Percentiles rank a stretch among this genome's conserved stretches.
Conservation (phyloP, 1,140 invertebrate genomes). For the Bicyclus anynana region DNA sequence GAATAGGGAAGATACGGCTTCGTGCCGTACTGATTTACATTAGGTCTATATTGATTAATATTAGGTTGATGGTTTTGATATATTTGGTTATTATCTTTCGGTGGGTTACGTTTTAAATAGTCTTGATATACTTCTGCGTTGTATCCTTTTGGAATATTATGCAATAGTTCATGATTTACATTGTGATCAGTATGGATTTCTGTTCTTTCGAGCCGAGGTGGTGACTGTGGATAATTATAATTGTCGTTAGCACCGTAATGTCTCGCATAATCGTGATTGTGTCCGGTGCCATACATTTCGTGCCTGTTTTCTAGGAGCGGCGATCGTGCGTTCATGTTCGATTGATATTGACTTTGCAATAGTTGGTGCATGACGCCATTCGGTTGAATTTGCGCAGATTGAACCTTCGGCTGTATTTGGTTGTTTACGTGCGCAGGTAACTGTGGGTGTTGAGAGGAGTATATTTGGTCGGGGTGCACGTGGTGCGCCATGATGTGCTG, state of each 20-base stretch:
- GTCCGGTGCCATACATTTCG: slow-evolving; percentile 70
- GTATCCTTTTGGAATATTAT: slow-evolving; percentile 71
- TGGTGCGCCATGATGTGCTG: slow-evolving; percentile 71
- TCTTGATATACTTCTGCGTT: slow-evolving; percentile 75
- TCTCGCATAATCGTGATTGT: slow-evolving; percentile 66
- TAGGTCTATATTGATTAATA: slow-evolving; percentile 49
- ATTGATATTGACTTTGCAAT: slow-evolving; percentile 66
- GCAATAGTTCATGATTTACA: slow-evolving; percentile 62
- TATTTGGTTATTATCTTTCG: slow-evolving; percentile 76
- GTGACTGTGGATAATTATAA: slow-evolving; percentile 66
- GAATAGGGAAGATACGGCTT: slow-evolving; percentile 72
- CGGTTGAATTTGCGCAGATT: slow-evolving; percentile 73
- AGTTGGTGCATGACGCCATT: slow-evolving; percentile 72
- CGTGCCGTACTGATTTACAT: slow-evolving; percentile 64
- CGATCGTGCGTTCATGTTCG: slow-evolving; percentile 69
- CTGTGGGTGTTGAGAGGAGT: slow-evolving; percentile 59
- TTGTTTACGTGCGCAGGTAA: slow-evolving; percentile 62
- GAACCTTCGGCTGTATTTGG: too few relatives aligned
- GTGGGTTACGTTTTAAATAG: slow-evolving; percentile 75
- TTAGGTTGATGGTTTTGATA: slow-evolving; percentile 76
- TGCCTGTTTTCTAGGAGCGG: slow-evolving; percentile 74
- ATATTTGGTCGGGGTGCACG: slow-evolving; percentile 72
- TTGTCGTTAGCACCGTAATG: slow-evolving; percentile 70
- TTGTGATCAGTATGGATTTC: slow-evolving; percentile 63
- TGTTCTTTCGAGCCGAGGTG: slow-evolving; percentile 51